Evolutionary conservation across 2,888 invertebrate species (phyloP).

Genomic region (Pediacus dermestoides): DNA sequence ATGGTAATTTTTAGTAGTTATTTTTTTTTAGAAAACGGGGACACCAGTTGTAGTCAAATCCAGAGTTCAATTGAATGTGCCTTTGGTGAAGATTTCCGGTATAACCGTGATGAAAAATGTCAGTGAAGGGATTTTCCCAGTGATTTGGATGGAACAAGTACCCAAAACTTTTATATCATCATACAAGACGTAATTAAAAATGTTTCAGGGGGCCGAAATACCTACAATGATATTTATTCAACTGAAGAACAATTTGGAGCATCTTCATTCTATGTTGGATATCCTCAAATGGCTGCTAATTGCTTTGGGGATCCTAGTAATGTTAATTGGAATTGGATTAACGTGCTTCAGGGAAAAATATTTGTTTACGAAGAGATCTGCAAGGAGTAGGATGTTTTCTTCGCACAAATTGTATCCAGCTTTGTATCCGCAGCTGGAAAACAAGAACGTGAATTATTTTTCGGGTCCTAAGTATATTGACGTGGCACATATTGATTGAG

Average conservation of each 20-base stretch:
- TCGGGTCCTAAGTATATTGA: no score
- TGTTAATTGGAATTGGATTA: conserved; percentile 7
- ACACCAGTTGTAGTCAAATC: conserved; percentile 54
- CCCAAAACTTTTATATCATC: no score
- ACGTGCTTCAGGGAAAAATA: no score
- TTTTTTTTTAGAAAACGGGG: conserved; percentile 51
- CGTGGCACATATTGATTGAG: no score
- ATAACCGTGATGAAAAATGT: conserved; percentile 54
- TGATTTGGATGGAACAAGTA: conserved; percentile 61
- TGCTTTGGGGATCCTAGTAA: not conserved
- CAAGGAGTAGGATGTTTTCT: no score
- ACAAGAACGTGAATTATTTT: no score
- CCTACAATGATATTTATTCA: not conserved
- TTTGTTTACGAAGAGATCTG: no score
- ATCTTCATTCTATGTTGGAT: not conserved
- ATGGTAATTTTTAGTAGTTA: not conserved
- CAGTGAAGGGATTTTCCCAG: conserved; percentile 56
- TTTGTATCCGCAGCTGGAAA: no score
- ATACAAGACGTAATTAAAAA: no score
- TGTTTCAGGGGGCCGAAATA: conserved; percentile 1
- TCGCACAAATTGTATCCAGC: no score
- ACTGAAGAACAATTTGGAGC: not conserved
- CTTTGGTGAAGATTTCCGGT: conserved; percentile 48
- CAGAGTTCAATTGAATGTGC: conserved; percentile 57
- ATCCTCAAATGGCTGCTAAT: not conserved